Percentiles rank a stretch among this genome's conserved stretches.
Evolutionary conservation across 2,888 invertebrate genomes (phyloP).

Genomic region (Leucoma salicis): DNA sequence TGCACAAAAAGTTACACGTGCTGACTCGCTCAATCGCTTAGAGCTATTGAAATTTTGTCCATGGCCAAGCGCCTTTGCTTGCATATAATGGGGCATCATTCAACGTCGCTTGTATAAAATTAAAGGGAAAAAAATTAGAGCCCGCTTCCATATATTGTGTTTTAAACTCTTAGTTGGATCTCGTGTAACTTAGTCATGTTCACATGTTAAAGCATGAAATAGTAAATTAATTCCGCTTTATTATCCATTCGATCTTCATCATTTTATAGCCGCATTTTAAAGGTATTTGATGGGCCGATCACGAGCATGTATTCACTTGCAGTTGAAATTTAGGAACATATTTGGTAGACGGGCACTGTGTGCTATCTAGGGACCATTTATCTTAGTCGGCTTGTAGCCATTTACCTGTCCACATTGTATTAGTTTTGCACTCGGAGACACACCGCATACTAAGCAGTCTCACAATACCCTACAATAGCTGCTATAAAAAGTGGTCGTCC

Average conservation of each 20-base stretch:
- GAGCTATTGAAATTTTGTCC: slow-evolving; percentile 77
- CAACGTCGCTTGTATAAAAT: slow-evolving; percentile 49
- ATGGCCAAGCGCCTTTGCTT: slow-evolving; percentile 58
- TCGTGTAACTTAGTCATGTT: slow-evolving; percentile 26
- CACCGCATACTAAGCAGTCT: slow-evolving; percentile 59
- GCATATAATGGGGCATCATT: slow-evolving; percentile 72
- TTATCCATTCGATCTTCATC: slow-evolving; percentile 48
- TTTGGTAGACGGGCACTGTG: slow-evolving; percentile 33
- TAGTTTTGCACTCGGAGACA: slow-evolving; percentile 43
- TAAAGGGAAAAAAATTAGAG: slow-evolving; percentile 40
- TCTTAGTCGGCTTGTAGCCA: slow-evolving; percentile 44
- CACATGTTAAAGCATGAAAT: slow-evolving; percentile 47
- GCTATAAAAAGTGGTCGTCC: slow-evolving; percentile 53
- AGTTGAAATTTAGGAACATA: slow-evolving; percentile 41
- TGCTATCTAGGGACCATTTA: slow-evolving; percentile 46
- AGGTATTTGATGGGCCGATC: slow-evolving; percentile 44
- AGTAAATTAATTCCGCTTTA: slow-evolving; percentile 42
- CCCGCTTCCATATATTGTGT: slow-evolving; percentile 19
- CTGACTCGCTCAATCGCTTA: slow-evolving; percentile 65
- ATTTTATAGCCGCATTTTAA: slow-evolving; percentile 43
- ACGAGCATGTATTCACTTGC: slow-evolving; percentile 38
- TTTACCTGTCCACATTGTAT: slow-evolving; percentile 58
- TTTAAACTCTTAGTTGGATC: slow-evolving; percentile 6
- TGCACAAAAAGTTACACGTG: slow-evolving; percentile 80
- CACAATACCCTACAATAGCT: slow-evolving; percentile 58